Evolutionary conservation across 2,113 vertebrate species (phyloP), one percentile per base, ranked within the genome.

Genomic region (Leptodactylus fuscus): DNA sequence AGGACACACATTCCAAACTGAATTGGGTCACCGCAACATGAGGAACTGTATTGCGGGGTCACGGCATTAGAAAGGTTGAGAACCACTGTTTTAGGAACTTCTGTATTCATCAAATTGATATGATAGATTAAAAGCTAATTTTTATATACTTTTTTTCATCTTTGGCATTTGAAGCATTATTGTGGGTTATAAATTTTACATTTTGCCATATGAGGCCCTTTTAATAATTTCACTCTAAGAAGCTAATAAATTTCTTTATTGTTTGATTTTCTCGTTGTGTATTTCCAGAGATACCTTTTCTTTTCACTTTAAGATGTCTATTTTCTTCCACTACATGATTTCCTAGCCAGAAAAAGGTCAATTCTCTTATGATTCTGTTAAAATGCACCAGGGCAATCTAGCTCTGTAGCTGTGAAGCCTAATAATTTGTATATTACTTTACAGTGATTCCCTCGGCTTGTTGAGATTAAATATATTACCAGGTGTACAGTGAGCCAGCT

Each of bases 321-420:
- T 81, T 81, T 81, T 46, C 24, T 69, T 69, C 65, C 62, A 34
- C 9, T 69, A 24, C 46, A 81, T 15, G 1, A 32, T 48, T 81
- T 81, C 70, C 46, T 69, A 34, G 80, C 16, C 20, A 49, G 27
- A 34, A 46, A 81, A 81, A 70, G 62, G 80, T 81, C 80, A 81
- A 1, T 81, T 81, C 62, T 81, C 44, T 81, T 34, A 81, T 69
- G 80, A 18, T 69, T 70, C 80, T 20, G 60, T 81, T 81, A 81
- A 67, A 67, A 41, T 81, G 41, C 41, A 69, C 44, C 20, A 48
- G 79, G 79, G 60, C 60, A 69, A 48, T 67, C 18, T 67, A 48
- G 10, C 24, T 20, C 27, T 69, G 44, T 69, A 34, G 18, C 44
- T 34, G 11, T 51, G 46, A 69, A 81, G 27, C 38, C 60, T 81